Evolutionary conservation across 2,113 vertebrate species (phyloP), one percentile per base, ranked within the genome.

Genomic region (Clinocottus analis): DNA sequence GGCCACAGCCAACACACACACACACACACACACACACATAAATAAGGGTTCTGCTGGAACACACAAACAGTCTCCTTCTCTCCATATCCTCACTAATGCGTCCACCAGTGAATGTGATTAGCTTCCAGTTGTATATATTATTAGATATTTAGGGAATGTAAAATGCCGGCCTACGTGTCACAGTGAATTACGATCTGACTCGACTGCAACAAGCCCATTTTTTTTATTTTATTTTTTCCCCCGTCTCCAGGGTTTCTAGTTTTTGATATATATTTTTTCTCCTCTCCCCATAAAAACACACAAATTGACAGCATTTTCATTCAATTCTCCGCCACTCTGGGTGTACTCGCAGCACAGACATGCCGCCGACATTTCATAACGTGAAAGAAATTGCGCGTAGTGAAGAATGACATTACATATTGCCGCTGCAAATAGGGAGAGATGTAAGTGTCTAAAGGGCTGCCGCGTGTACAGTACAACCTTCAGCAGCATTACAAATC

Each of bases 401-500:
- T 81, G 81, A 86, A 83, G 79, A 85, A 74, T 84, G 76, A 77
- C 81, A 72, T 82, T 82, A 78, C 74, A 79, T 37, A 81, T 84
- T 71, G 77, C 79, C 72, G 17, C 80, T 27, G 61, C 80, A 84
- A 86, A 87, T 78, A 35, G 69, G 67, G 37, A 87, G 17, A 61
- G 72, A 79, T 86, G 62, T 77, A 64, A 69, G 84, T 72, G 77
- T 87, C 80, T 80, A 64, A 79, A 77, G 80, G 58, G 70, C 60
- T 21, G 82, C 73, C 72, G 80, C 75, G 61, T 77, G 60, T 72
- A 55, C 51, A n/a, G 23, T 55, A 62, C 65, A 85, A 87, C 78
- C 80, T 88, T 85, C 76, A 64, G 65, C 65, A 41, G 75, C 77
- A 60, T 82, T 61, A 75, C 85, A 82, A 86, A 90, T 89, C 91